A percentile compares a stretch with the other conserved stretches of the same genome.
phyloP scores from a whole-genome alignment of 2,113 vertebrate species.

The Camelus bactrianus region DNA sequence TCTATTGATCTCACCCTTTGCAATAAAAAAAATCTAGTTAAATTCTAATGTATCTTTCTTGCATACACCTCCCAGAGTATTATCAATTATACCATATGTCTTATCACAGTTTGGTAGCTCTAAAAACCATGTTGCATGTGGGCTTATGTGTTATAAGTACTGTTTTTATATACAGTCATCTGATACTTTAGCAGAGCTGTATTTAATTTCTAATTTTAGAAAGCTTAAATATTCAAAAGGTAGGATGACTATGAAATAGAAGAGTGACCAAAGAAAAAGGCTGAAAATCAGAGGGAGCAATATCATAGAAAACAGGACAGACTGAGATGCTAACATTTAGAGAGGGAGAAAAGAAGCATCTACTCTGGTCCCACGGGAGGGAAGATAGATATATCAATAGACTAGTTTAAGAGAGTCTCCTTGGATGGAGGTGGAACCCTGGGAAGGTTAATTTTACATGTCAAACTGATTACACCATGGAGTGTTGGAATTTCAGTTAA shows the following conservation, averaged over 20 bases:
- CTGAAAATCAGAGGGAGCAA: not conserved
- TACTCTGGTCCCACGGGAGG: rapidly evolving
- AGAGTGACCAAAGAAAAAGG: not conserved
- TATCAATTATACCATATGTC: not conserved
- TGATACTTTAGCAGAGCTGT: not conserved
- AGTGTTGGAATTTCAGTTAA: not conserved
- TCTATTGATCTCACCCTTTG: not conserved
- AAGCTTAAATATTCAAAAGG: not conserved
- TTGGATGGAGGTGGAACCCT: not conserved
- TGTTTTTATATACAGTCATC: not conserved
- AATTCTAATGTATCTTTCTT: slow-evolving; percentile 17
- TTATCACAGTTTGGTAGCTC: slow-evolving; percentile 4
- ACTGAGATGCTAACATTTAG: not conserved
- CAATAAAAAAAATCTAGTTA: not conserved
- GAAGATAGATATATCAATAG: not conserved
- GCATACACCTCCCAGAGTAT: not conserved
- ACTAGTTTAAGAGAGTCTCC: not conserved
- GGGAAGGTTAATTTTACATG: not conserved
- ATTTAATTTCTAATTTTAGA: slow-evolving; percentile 41
- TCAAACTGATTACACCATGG: not conserved
- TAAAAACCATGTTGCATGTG: slow-evolving; percentile 19
- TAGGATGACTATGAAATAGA: not conserved
- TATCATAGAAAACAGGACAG: not conserved
- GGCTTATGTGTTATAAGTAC: not conserved
- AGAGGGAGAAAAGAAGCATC: not conserved